Evolutionary conservation across 2,113 vertebrate species (phyloP).

Genomic region (Xyliphius kryptos): DNA sequence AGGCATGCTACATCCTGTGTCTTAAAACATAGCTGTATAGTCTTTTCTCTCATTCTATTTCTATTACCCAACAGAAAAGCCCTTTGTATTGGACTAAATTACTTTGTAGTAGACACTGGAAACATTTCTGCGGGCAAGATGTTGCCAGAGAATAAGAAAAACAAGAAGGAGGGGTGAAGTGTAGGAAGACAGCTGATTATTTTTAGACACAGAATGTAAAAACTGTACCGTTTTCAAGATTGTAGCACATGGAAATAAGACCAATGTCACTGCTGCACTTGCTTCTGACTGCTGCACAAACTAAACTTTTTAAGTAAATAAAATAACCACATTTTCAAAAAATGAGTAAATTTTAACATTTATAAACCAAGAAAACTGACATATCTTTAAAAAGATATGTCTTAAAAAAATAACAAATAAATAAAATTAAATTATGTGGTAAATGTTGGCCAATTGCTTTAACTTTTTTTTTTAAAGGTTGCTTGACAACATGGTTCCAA

Average conservation of each 20-base stretch:
- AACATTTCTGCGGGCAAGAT: conserved; percentile 62
- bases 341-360: too few species aligned
- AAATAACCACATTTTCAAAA: too few species aligned
- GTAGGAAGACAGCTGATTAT: conserved; percentile 29
- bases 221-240: conserved; percentile 46
- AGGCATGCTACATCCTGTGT: conserved; percentile 62
- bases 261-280: conserved; percentile 38
- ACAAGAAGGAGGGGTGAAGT: conserved; percentile 26
- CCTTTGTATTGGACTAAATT: conserved; percentile 5
- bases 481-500: too few species aligned
- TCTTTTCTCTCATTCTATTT: conserved; percentile 51
- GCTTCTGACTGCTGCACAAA: conserved; percentile 17
- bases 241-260: conserved; percentile 30
- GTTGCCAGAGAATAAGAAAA: conserved; percentile 14
- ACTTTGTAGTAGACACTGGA: conserved; percentile 62
- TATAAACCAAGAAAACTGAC: too few species aligned
- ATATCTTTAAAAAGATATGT: too few species aligned
- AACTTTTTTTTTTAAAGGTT: too few species aligned
- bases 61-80: conserved; percentile 59
- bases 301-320: background rate
- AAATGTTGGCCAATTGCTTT: too few species aligned
- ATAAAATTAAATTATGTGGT: too few species aligned
- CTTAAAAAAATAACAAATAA: too few species aligned
- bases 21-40: conserved; percentile 51
- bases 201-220: conserved; percentile 64